Evolutionary conservation across 2,797 vertebrate species (phyloP), one percentile per base, ranked within the genome.

Genomic region (Anguilla marmorata): DNA sequence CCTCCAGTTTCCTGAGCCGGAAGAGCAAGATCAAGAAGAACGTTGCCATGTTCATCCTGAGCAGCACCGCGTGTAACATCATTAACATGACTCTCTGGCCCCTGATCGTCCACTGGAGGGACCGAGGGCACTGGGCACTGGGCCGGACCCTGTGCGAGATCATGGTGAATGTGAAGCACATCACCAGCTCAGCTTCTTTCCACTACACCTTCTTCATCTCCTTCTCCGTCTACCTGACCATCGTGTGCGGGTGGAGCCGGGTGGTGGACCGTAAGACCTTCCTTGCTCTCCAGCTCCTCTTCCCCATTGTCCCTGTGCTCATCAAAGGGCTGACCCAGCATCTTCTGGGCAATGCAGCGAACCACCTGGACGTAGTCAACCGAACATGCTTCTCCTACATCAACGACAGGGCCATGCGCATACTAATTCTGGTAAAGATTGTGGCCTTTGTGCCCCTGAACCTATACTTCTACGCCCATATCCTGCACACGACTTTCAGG

Each of bases 301-400:
- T 93, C 84, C 94, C 92, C 1, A 90, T 91, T 76, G 90, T 94
- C 3, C 90, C 91, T 0, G 90, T 92, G 58, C 91, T 91, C 87
- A 79, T 89, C 87, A 94, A 93, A 89, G 87, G 93, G 88, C 87
- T 95, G 50, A 88, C 83, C 85, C 86, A 94, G 87, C 90, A 94
- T 92, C 37, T 91, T 21, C 19, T 91, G 37, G 88, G 72, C 56
- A 66, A 66, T 80, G 89, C 45, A 5, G 90, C 91, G 85, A 30
- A 86, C 41, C 92, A 93, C 90, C 91, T 94, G 37, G 89, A 95
- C 72, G 45, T 83, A 56, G 88, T 88, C 79, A 88, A 93, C 58
- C 90, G 92, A 86, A 94, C 94, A 60, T 96, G 90, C 21, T 96
- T 96, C 76, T 94, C 91, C 90, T 94, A 92, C 86, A 93, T 92